These are phyloP conservation scores for Penaeus vannamei DNA, from an alignment of 1,140 invertebrate species.

Conservation along the genomic window DNA sequence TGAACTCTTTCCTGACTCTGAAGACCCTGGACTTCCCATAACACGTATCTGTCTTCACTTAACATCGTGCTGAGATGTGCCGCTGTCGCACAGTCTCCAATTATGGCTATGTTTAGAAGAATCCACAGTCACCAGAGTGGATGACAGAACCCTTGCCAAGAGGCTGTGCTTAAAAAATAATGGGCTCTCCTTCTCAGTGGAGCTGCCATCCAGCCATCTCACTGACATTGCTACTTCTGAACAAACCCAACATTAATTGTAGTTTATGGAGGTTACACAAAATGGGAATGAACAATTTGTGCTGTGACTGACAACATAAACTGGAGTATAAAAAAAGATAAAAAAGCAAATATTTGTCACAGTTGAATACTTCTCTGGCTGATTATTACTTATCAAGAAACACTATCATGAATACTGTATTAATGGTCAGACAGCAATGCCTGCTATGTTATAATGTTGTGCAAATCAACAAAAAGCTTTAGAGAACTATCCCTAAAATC, in stretches of 20 bases:
- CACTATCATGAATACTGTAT: conserved; percentile 32
- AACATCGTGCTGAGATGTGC: conserved; percentile 20
- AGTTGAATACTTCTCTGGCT: conserved; percentile 34
- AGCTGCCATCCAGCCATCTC: too few relatives aligned
- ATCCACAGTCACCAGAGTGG: too few relatives aligned
- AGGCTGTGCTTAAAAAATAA: too few relatives aligned
- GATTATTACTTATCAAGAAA: conserved; percentile 12
- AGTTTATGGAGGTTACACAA: conserved; percentile 23
- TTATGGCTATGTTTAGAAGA: background rate
- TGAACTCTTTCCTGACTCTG: conserved; percentile 25
- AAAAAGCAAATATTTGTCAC: conserved; percentile 12
- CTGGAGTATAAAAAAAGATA: too few relatives aligned
- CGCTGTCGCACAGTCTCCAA: conserved; percentile 16
- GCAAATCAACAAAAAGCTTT: conserved; percentile 29
- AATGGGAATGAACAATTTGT: conserved; percentile 51
- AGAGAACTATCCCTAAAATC: conserved; percentile 24
- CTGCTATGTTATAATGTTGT: conserved; percentile 45
- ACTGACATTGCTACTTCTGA: too few relatives aligned
- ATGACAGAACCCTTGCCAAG: too few relatives aligned
- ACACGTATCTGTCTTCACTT: conserved; percentile 44
- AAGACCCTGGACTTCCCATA: conserved; percentile 19
- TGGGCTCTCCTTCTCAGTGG: too few relatives aligned
- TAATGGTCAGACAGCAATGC: conserved; percentile 29
- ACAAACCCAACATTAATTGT: background rate
- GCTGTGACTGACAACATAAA: conserved; percentile 20